phyloP scores from a whole-genome alignment of 2,888 invertebrate species.

The Pristionchus exspectatus region DNA sequence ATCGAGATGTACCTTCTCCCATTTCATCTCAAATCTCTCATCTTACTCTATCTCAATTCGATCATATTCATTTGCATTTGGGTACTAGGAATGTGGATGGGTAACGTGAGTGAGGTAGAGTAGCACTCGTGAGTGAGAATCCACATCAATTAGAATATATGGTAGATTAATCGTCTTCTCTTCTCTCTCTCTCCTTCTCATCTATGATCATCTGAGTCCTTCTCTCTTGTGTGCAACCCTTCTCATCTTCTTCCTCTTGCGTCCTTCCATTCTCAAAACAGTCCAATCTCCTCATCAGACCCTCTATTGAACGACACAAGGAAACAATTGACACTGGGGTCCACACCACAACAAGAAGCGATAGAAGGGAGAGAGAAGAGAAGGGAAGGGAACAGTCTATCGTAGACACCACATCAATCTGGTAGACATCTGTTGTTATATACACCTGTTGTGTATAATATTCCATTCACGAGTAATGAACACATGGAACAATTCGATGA shows the following conservation, averaged over 20 bases:
- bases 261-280: slow-evolving; percentile 24
- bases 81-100: neutral
- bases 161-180: neutral
- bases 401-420: slow-evolving; percentile 25
- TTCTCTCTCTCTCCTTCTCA: neutral
- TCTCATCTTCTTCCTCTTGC: neutral
- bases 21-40: neutral
- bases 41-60: neutral
- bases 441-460: neutral
- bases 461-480: slow-evolving; percentile 9
- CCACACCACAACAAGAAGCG: neutral
- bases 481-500: neutral
- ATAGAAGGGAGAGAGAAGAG: neutral
- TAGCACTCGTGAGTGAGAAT: neutral
- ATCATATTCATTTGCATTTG: slow-evolving; percentile 1
- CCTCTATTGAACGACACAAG: neutral
- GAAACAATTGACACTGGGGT: slow-evolving; percentile 31
- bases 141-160: slow-evolving; percentile 1
- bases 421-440: neutral
- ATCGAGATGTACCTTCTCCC: neutral
- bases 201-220: slow-evolving; percentile 1
- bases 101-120: neutral
- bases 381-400: neutral
- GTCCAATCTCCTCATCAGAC: slow-evolving; percentile 14
- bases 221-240: slow-evolving; percentile 2